These are phyloP conservation scores for Papilio glaucus DNA, from an alignment of 1,140 invertebrate genomes.

Conservation along the genomic window DNA sequence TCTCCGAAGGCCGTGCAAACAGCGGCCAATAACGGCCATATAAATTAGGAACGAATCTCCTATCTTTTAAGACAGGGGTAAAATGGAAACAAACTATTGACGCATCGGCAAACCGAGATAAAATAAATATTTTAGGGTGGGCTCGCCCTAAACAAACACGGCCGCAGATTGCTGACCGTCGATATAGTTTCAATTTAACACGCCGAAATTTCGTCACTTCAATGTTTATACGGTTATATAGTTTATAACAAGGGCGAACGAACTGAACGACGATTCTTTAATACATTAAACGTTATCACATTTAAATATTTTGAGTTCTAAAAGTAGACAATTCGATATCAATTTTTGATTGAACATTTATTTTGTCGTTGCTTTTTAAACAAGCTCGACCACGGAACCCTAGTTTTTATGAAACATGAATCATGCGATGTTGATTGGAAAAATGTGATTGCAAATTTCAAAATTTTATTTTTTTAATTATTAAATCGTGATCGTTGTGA, in stretches of 20 bases:
- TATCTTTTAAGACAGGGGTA: slow-evolving; percentile 71
- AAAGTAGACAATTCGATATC: slow-evolving; percentile 35
- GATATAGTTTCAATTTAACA: slow-evolving; percentile 82
- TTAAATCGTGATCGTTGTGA: no score
- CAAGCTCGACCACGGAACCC: neutral
- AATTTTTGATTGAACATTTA: slow-evolving; percentile 34
- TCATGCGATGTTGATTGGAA: no score
- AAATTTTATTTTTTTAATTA: no score
- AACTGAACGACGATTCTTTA: slow-evolving; percentile 35
- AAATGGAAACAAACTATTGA: slow-evolving; percentile 79
- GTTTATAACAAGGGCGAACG: slow-evolving; percentile 47
- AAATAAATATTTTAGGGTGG: slow-evolving; percentile 83
- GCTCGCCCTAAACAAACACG: slow-evolving; percentile 80
- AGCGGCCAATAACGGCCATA: slow-evolving; percentile 62
- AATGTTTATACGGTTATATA: slow-evolving; percentile 47
- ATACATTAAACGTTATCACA: slow-evolving; percentile 36
- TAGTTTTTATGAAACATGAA: no score
- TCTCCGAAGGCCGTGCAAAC: slow-evolving; percentile 66
- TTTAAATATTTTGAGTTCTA: slow-evolving; percentile 31
- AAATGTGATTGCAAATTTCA: no score
- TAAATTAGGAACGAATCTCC: slow-evolving; percentile 76
- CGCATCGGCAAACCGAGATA: slow-evolving; percentile 81
- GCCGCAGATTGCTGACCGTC: slow-evolving; percentile 79
- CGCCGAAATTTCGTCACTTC: slow-evolving; percentile 74
- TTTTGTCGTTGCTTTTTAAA: slow-evolving; percentile 16